Conservation (phyloP, 2,113 vertebrate genomes). For the Sorex fumeus region DNA sequence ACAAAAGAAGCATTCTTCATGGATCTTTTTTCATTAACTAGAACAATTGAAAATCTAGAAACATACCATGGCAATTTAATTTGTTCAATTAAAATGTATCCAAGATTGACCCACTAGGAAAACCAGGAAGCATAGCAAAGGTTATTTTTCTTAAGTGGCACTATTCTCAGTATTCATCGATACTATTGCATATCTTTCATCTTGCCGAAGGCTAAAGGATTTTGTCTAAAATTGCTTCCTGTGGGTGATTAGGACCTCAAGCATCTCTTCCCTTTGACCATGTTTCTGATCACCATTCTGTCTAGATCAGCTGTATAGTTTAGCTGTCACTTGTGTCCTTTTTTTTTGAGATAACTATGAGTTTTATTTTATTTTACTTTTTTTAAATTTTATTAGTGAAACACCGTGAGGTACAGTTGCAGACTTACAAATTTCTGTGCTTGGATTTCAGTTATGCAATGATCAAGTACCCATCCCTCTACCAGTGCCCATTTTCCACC, state of each 20-base stretch:
- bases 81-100: not conserved
- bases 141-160: not conserved
- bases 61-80: not conserved
- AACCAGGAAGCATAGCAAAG: not conserved
- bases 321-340: not conserved
- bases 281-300: slow-evolving; percentile 1
- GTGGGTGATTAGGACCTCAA: not conserved
- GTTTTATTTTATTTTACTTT: no score
- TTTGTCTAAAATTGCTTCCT: no score
- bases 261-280: not conserved
- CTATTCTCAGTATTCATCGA: not conserved
- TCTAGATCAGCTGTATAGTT: not conserved
- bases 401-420: no score
- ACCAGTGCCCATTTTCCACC: no score
- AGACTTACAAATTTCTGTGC: no score
- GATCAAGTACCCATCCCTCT: no score
- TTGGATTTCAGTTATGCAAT: no score
- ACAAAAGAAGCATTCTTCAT: not conserved
- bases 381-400: no score
- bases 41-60: slow-evolving; percentile 56
- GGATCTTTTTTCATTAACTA: not conserved
- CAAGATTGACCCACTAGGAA: not conserved
- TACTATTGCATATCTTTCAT: not conserved
- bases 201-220: not conserved
- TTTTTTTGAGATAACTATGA: no score